Conservation (phyloP, 1,140 invertebrate species). For the Micrasema longulum region DNA sequence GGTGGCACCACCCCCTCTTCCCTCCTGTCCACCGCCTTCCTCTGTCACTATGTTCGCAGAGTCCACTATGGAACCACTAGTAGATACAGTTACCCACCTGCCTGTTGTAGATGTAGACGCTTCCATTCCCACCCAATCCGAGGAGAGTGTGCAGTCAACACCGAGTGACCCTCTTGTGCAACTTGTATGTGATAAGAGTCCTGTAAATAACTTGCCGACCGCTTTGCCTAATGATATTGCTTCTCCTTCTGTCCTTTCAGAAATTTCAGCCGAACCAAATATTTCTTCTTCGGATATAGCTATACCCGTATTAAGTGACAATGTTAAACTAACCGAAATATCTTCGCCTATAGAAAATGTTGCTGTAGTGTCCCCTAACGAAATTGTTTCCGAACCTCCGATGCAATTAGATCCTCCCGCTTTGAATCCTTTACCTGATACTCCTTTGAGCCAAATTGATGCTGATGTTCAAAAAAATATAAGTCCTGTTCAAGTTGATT, state of each 20-base stretch:
- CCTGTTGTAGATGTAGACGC: conserved; percentile 49
- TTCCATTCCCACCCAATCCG: conserved; percentile 54
- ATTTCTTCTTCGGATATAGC: conserved; percentile 34
- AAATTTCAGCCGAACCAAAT: conserved; percentile 36
- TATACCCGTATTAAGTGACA: conserved; percentile 14
- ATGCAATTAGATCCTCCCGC: conserved; percentile 24
- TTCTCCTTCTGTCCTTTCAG: conserved; percentile 21
- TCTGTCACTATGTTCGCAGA: conserved; percentile 67
- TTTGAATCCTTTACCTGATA: conserved; percentile 6
- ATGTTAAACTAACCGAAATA: conserved; percentile 35
- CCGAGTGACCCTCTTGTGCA: conserved; percentile 32
- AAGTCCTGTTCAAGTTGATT: background rate
- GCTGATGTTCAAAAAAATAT: conserved; percentile 3
- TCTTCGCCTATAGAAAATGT: conserved; percentile 45
- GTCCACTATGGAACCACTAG: conserved; percentile 67
- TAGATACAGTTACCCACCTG: conserved; percentile 57
- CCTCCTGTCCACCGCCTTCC: conserved; percentile 66
- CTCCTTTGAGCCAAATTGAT: conserved; percentile 3
- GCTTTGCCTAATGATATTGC: conserved; percentile 52
- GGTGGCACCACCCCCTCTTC: conserved; percentile 66
- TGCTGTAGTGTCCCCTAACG: conserved; percentile 53
- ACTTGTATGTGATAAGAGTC: conserved; percentile 49
- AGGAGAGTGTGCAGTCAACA: conserved; percentile 55
- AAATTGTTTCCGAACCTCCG: conserved; percentile 30
- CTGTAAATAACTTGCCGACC: conserved; percentile 52